Conservation (phyloP, 2,797 vertebrate species). For the Manis crassicaudata region DNA sequence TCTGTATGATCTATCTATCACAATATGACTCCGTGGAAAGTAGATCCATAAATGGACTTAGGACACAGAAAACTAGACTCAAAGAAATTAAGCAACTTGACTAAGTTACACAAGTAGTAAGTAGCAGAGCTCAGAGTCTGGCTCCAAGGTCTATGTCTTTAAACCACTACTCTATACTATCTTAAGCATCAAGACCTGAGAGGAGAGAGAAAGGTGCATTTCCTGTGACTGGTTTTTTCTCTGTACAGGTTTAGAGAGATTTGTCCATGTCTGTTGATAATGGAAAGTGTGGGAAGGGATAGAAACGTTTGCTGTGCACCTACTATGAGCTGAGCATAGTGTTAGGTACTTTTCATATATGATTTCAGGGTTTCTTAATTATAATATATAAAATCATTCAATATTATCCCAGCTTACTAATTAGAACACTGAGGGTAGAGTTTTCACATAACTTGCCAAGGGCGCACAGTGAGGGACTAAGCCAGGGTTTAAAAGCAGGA, state of each 20-base stretch:
- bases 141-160: not conserved
- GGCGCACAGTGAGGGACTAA: not conserved
- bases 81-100: conserved; percentile 14
- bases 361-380: not conserved
- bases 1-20: not conserved
- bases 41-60: not conserved
- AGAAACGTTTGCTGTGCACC: not conserved
- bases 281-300: not conserved
- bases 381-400: not conserved
- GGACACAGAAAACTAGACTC: not conserved
- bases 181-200: not conserved
- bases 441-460: conserved; percentile 14
- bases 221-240: not conserved
- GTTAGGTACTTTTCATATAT: conserved; percentile 28
- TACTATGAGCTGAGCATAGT: not conserved
- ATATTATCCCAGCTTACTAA: not conserved
- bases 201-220: conserved; percentile 27
- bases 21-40: not conserved
- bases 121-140: not conserved
- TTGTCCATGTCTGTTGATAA: not conserved
- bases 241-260: conserved; percentile 1
- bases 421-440: conserved; percentile 23
- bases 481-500: not conserved
- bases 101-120: not conserved
- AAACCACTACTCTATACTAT: not conserved